phyloP scores from a whole-genome alignment of 2,797 vertebrate species.

The Loris lydekkerianus region DNA sequence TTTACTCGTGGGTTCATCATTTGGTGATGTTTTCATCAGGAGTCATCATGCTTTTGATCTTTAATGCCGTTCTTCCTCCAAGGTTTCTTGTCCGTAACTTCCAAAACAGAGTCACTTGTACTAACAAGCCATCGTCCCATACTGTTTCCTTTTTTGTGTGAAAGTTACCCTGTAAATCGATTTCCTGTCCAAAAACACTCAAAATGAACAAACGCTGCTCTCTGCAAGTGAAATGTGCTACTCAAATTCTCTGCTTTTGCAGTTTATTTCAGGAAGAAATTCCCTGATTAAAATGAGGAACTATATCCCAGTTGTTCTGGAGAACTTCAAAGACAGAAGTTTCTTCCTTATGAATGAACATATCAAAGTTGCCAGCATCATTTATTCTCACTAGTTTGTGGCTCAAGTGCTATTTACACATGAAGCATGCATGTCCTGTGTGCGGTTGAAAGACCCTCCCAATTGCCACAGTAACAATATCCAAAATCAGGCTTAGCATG shows the following conservation, averaged over 20 bases:
- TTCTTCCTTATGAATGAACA: slow-evolving; percentile 73
- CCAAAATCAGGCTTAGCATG: slow-evolving; percentile 76
- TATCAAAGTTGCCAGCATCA: slow-evolving; percentile 62
- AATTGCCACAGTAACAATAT: slow-evolving; percentile 73
- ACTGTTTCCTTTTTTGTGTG: slow-evolving; percentile 79
- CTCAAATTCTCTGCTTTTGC: slow-evolving; percentile 67
- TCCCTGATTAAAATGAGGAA: slow-evolving; percentile 69
- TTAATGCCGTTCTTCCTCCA: slow-evolving; percentile 82
- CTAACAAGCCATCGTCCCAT: slow-evolving; percentile 85
- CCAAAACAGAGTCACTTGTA: slow-evolving; percentile 82
- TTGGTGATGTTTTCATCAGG: slow-evolving; percentile 88
- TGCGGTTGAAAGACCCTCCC: slow-evolving; percentile 60
- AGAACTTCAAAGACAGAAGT: slow-evolving; percentile 64
- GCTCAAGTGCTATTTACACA: slow-evolving; percentile 59
- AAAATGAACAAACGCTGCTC: slow-evolving; percentile 77
- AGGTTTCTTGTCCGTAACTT: slow-evolving; percentile 79
- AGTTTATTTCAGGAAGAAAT: slow-evolving; percentile 68
- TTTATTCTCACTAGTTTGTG: slow-evolving; percentile 61
- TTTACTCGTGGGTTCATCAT: slow-evolving; percentile 90
- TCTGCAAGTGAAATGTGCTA: slow-evolving; percentile 58
- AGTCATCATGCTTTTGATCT: slow-evolving; percentile 89
- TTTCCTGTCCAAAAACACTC: slow-evolving; percentile 86
- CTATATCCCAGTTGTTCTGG: slow-evolving; percentile 69
- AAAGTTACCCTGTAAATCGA: slow-evolving; percentile 64
- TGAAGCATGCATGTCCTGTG: slow-evolving; percentile 60